These are phyloP conservation scores for Hofmannophila pseudospretella DNA, from an alignment of 2,888 invertebrate species.

Conservation along the genomic window DNA sequence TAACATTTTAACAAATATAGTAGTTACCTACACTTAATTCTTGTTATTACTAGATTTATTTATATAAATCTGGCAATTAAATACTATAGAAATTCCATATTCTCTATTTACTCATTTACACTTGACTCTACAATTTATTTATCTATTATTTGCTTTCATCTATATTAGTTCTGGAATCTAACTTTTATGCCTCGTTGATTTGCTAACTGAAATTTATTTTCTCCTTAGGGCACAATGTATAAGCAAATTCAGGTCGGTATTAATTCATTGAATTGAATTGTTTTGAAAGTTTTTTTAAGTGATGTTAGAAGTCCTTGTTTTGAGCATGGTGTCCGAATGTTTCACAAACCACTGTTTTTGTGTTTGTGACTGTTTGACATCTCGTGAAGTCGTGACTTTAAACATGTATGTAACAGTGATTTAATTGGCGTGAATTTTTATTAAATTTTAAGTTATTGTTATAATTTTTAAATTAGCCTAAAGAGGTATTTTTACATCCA, in stretches of 20 bases:
- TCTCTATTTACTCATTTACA: neutral
- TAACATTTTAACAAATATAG: too few species aligned
- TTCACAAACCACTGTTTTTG: neutral
- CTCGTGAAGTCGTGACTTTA: neutral
- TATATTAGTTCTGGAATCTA: too few species aligned
- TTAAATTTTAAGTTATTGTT: neutral
- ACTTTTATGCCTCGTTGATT: conserved; percentile 10
- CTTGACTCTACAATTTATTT: conserved; percentile 1
- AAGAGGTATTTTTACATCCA: too few species aligned
- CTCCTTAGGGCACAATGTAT: conserved; percentile 75
- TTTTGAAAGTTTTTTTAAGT: conserved; percentile 45
- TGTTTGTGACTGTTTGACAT: neutral
- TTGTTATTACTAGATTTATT: too few species aligned
- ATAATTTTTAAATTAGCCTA: too few species aligned
- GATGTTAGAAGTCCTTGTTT: conserved; percentile 41
- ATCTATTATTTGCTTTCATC: conserved; percentile 3
- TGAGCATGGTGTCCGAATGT: conserved; percentile 19
- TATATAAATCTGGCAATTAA: too few species aligned
- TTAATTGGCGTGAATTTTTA: neutral
- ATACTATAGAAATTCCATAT: too few species aligned
- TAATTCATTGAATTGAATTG: conserved; percentile 33
- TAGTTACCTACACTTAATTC: neutral
- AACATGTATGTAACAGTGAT: neutral
- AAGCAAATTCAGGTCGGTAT: conserved; percentile 78
- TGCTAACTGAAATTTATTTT: conserved; percentile 50